Evolutionary conservation across 2,113 vertebrate species (phyloP).

Genomic region (Aptenodytes patagonicus): DNA sequence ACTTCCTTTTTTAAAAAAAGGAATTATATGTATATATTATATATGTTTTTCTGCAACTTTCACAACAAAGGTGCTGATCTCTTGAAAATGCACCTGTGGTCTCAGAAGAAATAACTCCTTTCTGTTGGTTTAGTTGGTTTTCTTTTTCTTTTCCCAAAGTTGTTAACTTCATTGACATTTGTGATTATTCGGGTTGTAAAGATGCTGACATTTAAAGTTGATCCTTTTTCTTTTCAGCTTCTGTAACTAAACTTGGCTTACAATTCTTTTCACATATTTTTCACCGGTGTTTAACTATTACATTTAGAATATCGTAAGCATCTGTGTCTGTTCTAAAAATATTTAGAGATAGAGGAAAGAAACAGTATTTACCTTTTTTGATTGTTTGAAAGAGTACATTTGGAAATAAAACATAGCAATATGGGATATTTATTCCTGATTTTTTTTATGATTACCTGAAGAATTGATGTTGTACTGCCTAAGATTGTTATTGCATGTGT

Average conservation of each 20-base stretch:
- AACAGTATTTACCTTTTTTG: neutral
- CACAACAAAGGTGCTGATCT: neutral
- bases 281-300: neutral
- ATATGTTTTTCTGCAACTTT: neutral
- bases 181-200: neutral
- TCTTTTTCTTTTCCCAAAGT: neutral
- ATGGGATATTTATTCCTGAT: neutral
- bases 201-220: neutral
- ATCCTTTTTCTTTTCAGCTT: neutral
- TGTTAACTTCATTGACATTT: slow-evolving; percentile 2
- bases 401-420: neutral
- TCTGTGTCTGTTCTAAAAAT: neutral
- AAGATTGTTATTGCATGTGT: neutral
- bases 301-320: neutral
- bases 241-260: neutral
- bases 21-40: neutral
- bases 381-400: neutral
- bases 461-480: neutral
- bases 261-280: neutral
- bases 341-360: neutral
- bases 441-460: neutral
- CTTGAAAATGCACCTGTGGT: neutral
- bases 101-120: neutral
- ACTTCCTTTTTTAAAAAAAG: neutral
- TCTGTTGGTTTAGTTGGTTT: neutral